Conservation (phyloP, 2,797 vertebrate genomes). For the Takifugu rubripes region DNA sequence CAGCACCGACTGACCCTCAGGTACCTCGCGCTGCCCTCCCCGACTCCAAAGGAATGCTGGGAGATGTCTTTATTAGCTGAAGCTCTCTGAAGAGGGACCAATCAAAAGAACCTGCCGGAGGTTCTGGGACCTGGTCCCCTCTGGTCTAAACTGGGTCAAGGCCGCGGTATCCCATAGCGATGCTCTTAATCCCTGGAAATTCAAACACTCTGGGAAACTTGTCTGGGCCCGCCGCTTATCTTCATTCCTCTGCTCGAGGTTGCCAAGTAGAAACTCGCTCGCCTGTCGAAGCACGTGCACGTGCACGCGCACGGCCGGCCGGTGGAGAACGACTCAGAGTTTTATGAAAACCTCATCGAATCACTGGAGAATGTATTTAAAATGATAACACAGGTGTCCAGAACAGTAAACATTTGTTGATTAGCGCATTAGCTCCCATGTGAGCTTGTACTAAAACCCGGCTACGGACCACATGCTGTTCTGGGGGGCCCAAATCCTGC, state of each 20-base stretch:
- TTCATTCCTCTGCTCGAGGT: constrained; percentile 30
- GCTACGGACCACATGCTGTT: too few species aligned
- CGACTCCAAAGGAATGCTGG: not conserved
- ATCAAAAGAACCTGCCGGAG: too few species aligned
- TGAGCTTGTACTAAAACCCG: too few species aligned
- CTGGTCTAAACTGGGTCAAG: constrained; percentile 23
- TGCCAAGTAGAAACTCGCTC: constrained; percentile 16
- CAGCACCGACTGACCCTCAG: constrained; percentile 16
- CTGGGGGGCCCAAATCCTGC: too few species aligned
- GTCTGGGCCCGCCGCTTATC: constrained; percentile 25
- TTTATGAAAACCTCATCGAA: too few species aligned
- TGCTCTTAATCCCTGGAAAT: constrained; percentile 20
- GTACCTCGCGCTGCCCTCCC: constrained; percentile 1
- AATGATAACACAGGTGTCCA: too few species aligned
- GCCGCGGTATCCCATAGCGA: not conserved
- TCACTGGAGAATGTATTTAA: too few species aligned
- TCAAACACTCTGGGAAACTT: constrained; percentile 26
- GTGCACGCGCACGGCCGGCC: constrained; percentile 7
- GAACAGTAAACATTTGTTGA: too few species aligned
- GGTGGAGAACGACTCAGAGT: too few species aligned
- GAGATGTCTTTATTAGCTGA: not conserved
- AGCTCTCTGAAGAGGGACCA: too few species aligned
- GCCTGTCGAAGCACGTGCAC: not conserved
- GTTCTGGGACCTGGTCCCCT: not conserved
- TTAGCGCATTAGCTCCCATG: too few species aligned